phyloP scores from a whole-genome alignment of 2,797 vertebrate genomes.

The Lycodopsis pacificus region DNA sequence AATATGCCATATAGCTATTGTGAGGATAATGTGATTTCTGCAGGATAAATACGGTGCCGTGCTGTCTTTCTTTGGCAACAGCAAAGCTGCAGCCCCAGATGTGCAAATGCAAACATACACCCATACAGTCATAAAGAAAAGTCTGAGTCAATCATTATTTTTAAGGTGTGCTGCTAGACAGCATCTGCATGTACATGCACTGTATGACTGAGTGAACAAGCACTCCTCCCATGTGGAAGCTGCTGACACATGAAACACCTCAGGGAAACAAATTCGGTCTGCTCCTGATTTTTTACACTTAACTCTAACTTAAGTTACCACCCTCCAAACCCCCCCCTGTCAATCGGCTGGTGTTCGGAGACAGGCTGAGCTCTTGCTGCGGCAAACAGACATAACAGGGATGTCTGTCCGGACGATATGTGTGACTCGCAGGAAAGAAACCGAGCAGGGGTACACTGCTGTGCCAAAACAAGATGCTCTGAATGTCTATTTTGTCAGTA shows the following conservation, averaged over 20 bases:
- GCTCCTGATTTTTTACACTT: constrained; percentile 46
- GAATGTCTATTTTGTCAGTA: constrained; percentile 30
- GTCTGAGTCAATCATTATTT: constrained; percentile 32
- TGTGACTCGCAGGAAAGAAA: constrained; percentile 45
- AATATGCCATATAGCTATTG: constrained; percentile 28
- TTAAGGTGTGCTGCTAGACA: constrained; percentile 41
- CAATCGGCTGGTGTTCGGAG: constrained; percentile 46
- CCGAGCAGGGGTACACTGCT: constrained; percentile 13
- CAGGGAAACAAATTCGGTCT: constrained; percentile 57
- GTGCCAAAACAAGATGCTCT: constrained; percentile 24
- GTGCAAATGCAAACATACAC: constrained; percentile 17
- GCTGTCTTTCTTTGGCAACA: not conserved
- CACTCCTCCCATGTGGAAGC: constrained; percentile 48
- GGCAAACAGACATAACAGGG: constrained; percentile 54
- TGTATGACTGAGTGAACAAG: constrained; percentile 36
- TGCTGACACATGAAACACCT: constrained; percentile 67
- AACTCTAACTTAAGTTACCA: constrained; percentile 27
- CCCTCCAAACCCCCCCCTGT: constrained; percentile 9
- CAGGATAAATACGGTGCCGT: not conserved
- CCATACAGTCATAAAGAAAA: constrained; percentile 31
- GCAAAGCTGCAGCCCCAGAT: not conserved
- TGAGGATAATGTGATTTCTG: constrained; percentile 14
- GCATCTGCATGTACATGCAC: constrained; percentile 54
- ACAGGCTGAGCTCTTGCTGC: constrained; percentile 25
- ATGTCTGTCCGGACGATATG: constrained; percentile 49